These are phyloP conservation scores for Meloidogyne exigua DNA, from an alignment of 1,140 invertebrate genomes.

Conservation along the genomic window DNA sequence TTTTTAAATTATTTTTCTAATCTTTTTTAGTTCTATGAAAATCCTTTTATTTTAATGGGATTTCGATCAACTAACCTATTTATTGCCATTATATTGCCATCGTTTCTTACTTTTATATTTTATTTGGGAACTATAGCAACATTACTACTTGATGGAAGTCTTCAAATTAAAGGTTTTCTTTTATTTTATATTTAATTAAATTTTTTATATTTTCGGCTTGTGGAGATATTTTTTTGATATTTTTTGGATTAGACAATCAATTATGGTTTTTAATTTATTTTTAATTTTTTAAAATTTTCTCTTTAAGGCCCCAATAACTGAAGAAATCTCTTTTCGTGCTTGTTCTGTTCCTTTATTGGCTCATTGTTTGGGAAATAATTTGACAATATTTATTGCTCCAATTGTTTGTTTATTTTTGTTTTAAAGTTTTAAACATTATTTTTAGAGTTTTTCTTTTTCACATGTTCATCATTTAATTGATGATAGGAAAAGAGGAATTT, in stretches of 20 bases:
- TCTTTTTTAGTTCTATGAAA: slow-evolving; percentile 23
- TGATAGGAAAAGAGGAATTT: slow-evolving; percentile 27
- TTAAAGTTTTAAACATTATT: not conserved
- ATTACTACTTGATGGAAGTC: slow-evolving; percentile 21
- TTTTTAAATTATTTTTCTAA: no score
- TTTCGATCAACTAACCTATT: slow-evolving; percentile 14
- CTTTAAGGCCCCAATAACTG: slow-evolving; percentile 32
- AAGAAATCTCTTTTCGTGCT: slow-evolving; percentile 38
- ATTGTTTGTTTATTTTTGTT: slow-evolving; percentile 6
- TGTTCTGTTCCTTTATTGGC: slow-evolving; percentile 28
- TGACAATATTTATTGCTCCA: slow-evolving; percentile 28
- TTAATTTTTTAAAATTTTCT: not conserved
- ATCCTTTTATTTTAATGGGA: slow-evolving; percentile 37
- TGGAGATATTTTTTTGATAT: slow-evolving; percentile 13
- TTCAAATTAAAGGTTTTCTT: slow-evolving; percentile 21
- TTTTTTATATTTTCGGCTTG: not conserved
- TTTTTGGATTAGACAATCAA: slow-evolving; percentile 28
- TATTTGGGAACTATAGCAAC: slow-evolving; percentile 26
- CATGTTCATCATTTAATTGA: slow-evolving; percentile 38
- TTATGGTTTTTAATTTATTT: slow-evolving; percentile 15
- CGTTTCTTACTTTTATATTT: slow-evolving; percentile 26
- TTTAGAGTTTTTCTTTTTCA: slow-evolving; percentile 28
- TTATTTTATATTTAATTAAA: slow-evolving; percentile 6
- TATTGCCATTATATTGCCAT: slow-evolving; percentile 23
- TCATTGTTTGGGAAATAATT: slow-evolving; percentile 25